Conservation (phyloP, 2,113 vertebrate species). For the Silurus glanis region DNA sequence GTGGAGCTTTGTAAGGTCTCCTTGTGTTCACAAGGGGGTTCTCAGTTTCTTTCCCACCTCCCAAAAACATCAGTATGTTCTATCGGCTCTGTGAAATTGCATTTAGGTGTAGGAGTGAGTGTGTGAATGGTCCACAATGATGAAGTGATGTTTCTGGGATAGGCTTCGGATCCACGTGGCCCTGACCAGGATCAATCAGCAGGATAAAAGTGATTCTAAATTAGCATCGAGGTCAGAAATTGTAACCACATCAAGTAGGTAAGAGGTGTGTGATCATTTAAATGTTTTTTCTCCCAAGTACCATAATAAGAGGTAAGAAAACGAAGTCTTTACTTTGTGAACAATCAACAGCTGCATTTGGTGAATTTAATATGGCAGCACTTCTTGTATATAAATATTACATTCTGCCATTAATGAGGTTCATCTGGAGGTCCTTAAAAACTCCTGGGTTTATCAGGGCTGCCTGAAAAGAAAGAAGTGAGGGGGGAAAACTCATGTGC, state of each 20-base stretch:
- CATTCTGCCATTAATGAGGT: slow-evolving; percentile 24
- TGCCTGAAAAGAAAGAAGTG: slow-evolving; percentile 34
- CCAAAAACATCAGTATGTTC: neutral
- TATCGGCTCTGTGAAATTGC: neutral
- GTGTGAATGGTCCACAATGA: neutral
- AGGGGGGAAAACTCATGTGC: neutral
- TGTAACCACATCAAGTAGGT: neutral
- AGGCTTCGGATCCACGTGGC: neutral
- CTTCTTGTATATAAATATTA: neutral
- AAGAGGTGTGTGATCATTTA: neutral
- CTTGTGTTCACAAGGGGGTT: neutral
- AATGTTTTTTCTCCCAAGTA: neutral
- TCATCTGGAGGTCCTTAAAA: slow-evolving; percentile 43
- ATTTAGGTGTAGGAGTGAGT: neutral
- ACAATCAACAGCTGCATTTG: no score
- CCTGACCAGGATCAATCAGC: neutral
- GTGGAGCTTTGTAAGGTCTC: neutral
- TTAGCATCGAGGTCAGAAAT: neutral
- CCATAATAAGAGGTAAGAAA: neutral
- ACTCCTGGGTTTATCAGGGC: slow-evolving; percentile 36
- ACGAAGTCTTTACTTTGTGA: no score
- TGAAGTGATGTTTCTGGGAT: neutral
- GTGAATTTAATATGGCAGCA: neutral
- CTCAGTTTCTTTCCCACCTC: neutral
- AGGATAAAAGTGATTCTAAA: neutral